A percentile compares a stretch with the other conserved stretches of the same genome.
Conservation (phyloP, 1,140 invertebrate genomes). For the Elysia chlorotica region DNA sequence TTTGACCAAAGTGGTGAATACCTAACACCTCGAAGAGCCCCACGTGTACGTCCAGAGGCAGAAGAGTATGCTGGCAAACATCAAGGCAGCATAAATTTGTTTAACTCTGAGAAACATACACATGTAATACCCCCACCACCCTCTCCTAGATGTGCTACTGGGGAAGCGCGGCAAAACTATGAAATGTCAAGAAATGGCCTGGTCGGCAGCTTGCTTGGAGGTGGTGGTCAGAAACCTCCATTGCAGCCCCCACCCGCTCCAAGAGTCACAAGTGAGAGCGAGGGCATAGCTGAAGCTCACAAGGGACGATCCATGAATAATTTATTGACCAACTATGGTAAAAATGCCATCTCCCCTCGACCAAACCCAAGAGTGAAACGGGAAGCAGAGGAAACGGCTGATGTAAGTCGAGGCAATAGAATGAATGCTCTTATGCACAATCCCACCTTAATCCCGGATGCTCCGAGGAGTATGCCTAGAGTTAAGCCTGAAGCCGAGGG, state of each 20-base stretch:
- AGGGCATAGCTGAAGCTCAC: conserved; percentile 42
- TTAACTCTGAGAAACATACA: conserved; percentile 25
- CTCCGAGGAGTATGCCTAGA: conserved; percentile 31
- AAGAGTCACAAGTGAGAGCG: conserved; percentile 45
- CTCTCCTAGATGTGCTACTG: conserved; percentile 43
- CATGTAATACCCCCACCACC: conserved; percentile 32
- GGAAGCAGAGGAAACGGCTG: conserved; percentile 45
- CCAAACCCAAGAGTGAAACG: conserved; percentile 46
- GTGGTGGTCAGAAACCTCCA: conserved; percentile 35
- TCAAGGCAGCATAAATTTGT: conserved; percentile 42
- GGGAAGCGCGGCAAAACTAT: conserved; percentile 37
- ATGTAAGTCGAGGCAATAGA: conserved; percentile 40
- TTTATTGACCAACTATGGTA: conserved; percentile 42
- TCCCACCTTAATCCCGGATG: conserved; percentile 23
- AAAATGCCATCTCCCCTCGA: conserved; percentile 38
- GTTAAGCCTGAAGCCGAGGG: conserved; percentile 44
- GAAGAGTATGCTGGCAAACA: conserved; percentile 35
- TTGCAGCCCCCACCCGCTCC: conserved; percentile 31
- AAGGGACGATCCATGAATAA: conserved; percentile 37
- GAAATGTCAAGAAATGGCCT: conserved; percentile 43
- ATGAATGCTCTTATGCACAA: conserved; percentile 40
- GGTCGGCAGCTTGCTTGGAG: conserved; percentile 40
- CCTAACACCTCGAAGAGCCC: conserved; percentile 32
- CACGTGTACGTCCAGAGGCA: conserved; percentile 45
- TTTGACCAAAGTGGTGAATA: conserved; percentile 43